A percentile compares a stretch with the other conserved stretches of the same genome.
Conservation (phyloP, 2,888 invertebrate genomes). For the Euspilapteryx auroguttella region DNA sequence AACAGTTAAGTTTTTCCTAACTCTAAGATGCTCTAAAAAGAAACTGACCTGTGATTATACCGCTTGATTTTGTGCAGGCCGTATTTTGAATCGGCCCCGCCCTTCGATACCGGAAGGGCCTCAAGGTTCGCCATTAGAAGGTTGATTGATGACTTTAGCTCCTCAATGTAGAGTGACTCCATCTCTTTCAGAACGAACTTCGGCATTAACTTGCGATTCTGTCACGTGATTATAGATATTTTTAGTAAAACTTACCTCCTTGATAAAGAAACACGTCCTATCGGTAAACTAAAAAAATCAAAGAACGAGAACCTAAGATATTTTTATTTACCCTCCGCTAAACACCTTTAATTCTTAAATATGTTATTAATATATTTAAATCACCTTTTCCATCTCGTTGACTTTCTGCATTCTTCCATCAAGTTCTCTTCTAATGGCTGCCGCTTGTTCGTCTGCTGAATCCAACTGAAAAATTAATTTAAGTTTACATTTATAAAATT, state of each 20-base stretch:
- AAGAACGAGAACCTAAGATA: too few relatives aligned
- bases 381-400: conserved; percentile 95
- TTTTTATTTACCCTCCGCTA: not conserved
- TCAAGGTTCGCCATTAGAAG: conserved; percentile 98
- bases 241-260: not conserved
- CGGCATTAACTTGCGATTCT: conserved; percentile 97
- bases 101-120: conserved; percentile 97
- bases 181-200: conserved; percentile 99
- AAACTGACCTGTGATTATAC: conserved; percentile 92
- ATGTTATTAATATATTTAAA: conserved; percentile 4
- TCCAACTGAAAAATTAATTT: conserved; percentile 78
- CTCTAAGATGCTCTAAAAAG: too few relatives aligned
- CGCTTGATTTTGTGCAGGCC: conserved; percentile 97
- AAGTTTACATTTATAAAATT: conserved; percentile 9
- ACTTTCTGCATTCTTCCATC: conserved; percentile 97
- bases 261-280: too few relatives aligned
- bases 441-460: conserved; percentile 99
- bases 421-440: conserved; percentile 96
- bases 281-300: too few relatives aligned
- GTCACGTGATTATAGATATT: conserved; percentile 10
- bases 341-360: conserved; percentile 1
- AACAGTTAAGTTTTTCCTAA: too few relatives aligned
- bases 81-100: conserved; percentile 96
- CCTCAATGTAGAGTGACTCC: conserved; percentile 99
- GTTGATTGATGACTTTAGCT: conserved; percentile 96